A percentile compares a stretch with the other conserved stretches of the same genome.
Evolutionary conservation across 2,113 vertebrate genomes (phyloP).

Genomic region (Bagarius yarrelli): DNA sequence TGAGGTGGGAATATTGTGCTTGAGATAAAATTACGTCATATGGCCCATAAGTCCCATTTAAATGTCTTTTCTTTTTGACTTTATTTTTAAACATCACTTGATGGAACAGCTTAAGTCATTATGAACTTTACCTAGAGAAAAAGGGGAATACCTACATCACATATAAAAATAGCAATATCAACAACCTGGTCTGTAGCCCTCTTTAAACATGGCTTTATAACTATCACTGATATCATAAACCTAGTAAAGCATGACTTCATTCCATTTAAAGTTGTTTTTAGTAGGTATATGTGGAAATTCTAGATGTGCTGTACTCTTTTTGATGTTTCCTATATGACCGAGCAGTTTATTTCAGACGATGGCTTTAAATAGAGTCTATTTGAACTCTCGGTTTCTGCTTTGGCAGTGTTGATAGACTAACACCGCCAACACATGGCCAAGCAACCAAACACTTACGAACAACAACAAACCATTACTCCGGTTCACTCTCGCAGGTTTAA

Average conservation of each 20-base stretch:
- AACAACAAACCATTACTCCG: background rate
- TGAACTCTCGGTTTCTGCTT: slow-evolving; percentile 23
- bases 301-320: background rate
- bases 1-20: background rate
- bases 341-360: slow-evolving; percentile 35
- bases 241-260: background rate
- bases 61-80: background rate
- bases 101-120: background rate
- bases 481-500: background rate
- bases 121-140: background rate
- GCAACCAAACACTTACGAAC: background rate
- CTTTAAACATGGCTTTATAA: background rate
- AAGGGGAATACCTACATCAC: background rate
- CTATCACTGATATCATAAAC: background rate
- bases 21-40: background rate
- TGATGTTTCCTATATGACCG: background rate
- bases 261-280: background rate
- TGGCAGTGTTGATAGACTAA: background rate
- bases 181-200: background rate
- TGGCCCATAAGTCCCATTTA: background rate
- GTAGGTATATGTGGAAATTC: background rate
- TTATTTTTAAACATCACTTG: background rate
- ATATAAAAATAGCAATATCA: background rate
- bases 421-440: background rate
- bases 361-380: slow-evolving; percentile 51